A percentile compares a stretch with the other conserved stretches of the same genome.
Conservation (phyloP, 2,113 vertebrate species). For the Danio rerio region DNA sequence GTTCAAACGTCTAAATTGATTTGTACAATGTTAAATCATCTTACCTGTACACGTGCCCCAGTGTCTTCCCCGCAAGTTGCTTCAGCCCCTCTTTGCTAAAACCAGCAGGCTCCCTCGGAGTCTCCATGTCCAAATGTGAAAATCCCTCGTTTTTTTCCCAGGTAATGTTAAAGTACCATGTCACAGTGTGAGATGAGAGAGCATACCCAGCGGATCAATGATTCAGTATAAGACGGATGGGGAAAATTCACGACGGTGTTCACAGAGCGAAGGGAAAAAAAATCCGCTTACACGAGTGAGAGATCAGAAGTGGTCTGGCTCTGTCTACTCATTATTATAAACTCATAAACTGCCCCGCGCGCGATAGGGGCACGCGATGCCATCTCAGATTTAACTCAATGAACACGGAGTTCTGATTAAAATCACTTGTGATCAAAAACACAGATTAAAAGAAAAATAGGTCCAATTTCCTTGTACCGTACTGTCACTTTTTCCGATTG, state of each 20-base stretch:
- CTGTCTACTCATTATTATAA: conserved; percentile 71
- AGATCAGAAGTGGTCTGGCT: conserved; percentile 73
- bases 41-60: conserved; percentile 97
- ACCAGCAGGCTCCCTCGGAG: conserved; percentile 87
- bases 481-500: background rate
- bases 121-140: conserved; percentile 87
- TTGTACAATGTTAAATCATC: background rate
- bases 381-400: conserved; percentile 72
- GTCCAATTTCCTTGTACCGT: background rate
- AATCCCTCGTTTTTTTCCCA: conserved; percentile 59
- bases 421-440: conserved; percentile 29
- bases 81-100: conserved; percentile 89
- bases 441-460: background rate
- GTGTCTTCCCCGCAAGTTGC: conserved; percentile 95
- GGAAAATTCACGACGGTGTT: conserved; percentile 54
- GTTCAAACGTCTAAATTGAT: background rate
- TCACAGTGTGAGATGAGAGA: conserved; percentile 75
- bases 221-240: conserved; percentile 43
- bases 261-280: conserved; percentile 11
- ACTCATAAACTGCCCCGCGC: conserved; percentile 72
- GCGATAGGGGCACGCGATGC: conserved; percentile 72
- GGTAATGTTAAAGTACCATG: conserved; percentile 73
- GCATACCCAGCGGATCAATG: conserved; percentile 71
- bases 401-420: conserved; percentile 8
- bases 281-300: conserved; percentile 61